These are phyloP conservation scores for Falcunculus frontatus DNA, from an alignment of 2,113 vertebrate species.

Conservation along the genomic window DNA sequence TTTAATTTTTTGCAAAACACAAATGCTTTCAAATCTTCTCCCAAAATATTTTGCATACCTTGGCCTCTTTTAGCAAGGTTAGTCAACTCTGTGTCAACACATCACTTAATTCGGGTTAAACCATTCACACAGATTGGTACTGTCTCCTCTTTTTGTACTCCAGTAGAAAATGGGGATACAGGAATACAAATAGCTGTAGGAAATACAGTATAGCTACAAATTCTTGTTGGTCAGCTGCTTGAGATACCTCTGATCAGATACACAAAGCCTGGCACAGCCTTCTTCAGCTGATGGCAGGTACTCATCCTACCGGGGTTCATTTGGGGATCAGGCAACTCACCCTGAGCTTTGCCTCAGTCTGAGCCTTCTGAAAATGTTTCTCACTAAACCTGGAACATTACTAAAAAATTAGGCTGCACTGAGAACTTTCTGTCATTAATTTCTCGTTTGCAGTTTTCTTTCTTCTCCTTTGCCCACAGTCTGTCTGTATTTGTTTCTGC, in stretches of 20 bases:
- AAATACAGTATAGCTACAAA: not conserved
- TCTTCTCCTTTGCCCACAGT: not conserved
- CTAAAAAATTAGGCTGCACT: not conserved
- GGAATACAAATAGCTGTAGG: not conserved
- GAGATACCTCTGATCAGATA: not conserved
- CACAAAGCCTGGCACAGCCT: not conserved
- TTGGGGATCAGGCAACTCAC: not conserved
- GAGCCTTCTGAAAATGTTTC: not conserved
- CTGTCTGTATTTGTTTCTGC: not conserved
- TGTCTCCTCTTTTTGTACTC: not conserved
- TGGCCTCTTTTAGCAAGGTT: not conserved
- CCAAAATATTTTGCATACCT: not conserved
- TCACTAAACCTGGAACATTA: not conserved
- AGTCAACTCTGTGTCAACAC: not conserved
- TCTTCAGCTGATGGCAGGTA: not conserved
- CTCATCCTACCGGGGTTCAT: not conserved
- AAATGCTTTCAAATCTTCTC: not conserved
- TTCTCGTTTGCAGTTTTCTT: not conserved
- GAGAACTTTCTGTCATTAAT: not conserved
- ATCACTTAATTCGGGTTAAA: not conserved
- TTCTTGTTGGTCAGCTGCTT: not conserved
- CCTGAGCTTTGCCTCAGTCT: not conserved
- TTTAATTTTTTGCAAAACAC: not conserved
- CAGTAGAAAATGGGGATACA: not conserved
- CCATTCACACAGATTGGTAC: not conserved